A percentile compares a stretch with the other conserved stretches of the same genome.
Conservation (phyloP, 2,888 invertebrate species). For the Sinodicranocentrus sp. region DNA sequence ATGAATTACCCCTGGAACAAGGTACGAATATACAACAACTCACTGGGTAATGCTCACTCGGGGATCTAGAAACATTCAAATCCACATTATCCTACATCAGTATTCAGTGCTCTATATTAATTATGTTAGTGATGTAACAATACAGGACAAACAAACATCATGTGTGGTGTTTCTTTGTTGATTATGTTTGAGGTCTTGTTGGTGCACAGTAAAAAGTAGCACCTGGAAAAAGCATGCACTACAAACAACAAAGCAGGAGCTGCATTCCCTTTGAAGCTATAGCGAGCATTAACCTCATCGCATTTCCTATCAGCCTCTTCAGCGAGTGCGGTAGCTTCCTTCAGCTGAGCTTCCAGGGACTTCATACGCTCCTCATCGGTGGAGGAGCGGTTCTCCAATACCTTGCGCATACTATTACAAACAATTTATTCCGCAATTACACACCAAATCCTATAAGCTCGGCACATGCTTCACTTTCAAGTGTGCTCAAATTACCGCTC, state of each 20-base stretch:
- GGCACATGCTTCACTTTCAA: too few relatives aligned
- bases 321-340: slow-evolving; percentile 82
- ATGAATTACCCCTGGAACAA: slow-evolving; percentile 63
- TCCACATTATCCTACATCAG: slow-evolving; percentile 30
- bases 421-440: too few relatives aligned
- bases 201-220: too few relatives aligned
- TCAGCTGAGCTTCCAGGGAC: slow-evolving; percentile 81
- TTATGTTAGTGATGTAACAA: too few relatives aligned
- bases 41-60: slow-evolving; percentile 32
- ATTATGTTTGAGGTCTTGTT: too few relatives aligned
- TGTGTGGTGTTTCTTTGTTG: too few relatives aligned
- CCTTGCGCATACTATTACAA: slow-evolving; percentile 83
- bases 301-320: slow-evolving; percentile 83
- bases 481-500: slow-evolving; percentile 82
- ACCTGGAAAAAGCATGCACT: too few relatives aligned
- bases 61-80: slow-evolving; percentile 49
- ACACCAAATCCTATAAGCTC: too few relatives aligned
- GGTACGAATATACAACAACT: slow-evolving; percentile 30
- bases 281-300: slow-evolving; percentile 80
- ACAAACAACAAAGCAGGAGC: too few relatives aligned
- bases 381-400: slow-evolving; percentile 83
- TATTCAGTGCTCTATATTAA: too few relatives aligned
- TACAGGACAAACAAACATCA: too few relatives aligned
- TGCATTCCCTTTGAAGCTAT: too few relatives aligned
- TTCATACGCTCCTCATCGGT: slow-evolving; percentile 83